Base-by-base conservation (phyloP, 2,888 invertebrate genomes). In the Andrena dorsata region DNA sequence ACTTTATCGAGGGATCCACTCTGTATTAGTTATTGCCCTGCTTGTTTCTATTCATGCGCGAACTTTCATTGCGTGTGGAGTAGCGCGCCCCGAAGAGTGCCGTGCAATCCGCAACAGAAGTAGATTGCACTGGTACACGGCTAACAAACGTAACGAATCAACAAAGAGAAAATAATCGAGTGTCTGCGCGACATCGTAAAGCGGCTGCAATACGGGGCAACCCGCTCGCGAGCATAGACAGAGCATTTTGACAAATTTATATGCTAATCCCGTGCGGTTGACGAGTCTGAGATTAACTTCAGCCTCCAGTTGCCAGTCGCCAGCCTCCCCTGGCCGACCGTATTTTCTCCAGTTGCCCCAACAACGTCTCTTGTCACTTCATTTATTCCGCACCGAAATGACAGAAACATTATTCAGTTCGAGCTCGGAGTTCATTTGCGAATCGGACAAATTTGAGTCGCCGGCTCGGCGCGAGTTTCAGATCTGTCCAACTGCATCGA, bases 241-340 rank as follows among this genome's bases (percentile, higher is more conserved):
- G 74, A 74, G 60, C 69, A 86, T 86, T 88, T 88, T 79, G 83
- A 60, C 77, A 80, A 88, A 88, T 88, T 88, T 88, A 88, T 88
- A 88, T 88, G 88, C 75, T 88, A 88, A 88, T 88, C 80, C 61
- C 72, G 75, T 51, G 75, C 76, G 80, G 81, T 80, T 82, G 82
- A 80, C 80, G 86, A 86, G 83, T 76, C 78, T 41, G 78, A 68
- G 85, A 88, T 88, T 88, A 88, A 88, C 88, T 88, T 88, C 73
- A 73, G 81, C 78, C 75, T 77, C 82, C 78, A 83, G 88, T 88
- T 88, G 85, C 72, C 79, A 75, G 63, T 75, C 72, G 63, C 72
- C 68, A 53, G 64, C 47, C 72, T 63, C 35, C 53, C 70, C 47
- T 63, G 68, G 13, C 35, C 66, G 23, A 28, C 49, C 77, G 41